Evolutionary conservation across 1,140 invertebrate genomes (phyloP).

Genomic region (Drosophila seguyi): DNA sequence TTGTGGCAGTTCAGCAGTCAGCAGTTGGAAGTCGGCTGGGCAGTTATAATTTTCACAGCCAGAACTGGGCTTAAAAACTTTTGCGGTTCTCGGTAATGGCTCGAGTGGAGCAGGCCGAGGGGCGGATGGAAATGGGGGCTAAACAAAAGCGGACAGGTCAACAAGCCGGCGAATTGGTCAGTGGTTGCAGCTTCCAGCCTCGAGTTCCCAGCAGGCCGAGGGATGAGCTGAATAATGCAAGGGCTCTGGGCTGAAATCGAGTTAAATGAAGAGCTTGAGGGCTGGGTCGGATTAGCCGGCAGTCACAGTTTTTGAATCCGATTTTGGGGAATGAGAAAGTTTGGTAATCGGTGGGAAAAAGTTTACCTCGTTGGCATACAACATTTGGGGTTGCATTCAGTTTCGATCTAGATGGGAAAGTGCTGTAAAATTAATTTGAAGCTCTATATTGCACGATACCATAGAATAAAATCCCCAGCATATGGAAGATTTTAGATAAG

Average conservation of each 20-base stretch:
- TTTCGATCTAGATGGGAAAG: background rate
- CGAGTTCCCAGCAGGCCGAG: background rate
- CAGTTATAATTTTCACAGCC: conserved; percentile 76
- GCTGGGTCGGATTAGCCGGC: conserved; percentile 28
- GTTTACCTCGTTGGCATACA: conserved; percentile 19
- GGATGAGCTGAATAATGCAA: conserved; percentile 26
- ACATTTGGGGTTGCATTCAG: conserved; percentile 8
- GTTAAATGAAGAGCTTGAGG: conserved; percentile 16
- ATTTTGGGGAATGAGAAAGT: conserved; percentile 44
- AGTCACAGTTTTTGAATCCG: conserved; percentile 49
- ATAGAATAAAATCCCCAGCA: background rate
- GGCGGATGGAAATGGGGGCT: conserved; percentile 2
- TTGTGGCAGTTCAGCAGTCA: conserved; percentile 51
- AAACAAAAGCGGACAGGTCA: conserved; percentile 66
- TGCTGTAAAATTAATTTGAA: background rate
- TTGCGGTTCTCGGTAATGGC: conserved; percentile 50
- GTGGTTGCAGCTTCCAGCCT: conserved; percentile 17
- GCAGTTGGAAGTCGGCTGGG: conserved; percentile 18
- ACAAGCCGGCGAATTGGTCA: conserved; percentile 64
- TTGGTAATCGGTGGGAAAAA: conserved; percentile 33
- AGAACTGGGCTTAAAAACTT: conserved; percentile 76
- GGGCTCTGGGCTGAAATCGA: conserved; percentile 24
- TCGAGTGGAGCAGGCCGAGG: conserved; percentile 13
- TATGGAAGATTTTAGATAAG: background rate
- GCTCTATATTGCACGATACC: background rate